A percentile compares a stretch with the other conserved stretches of the same genome.
These are phyloP conservation scores for Axis porcinus DNA, from an alignment of 2,113 vertebrate species.

Conservation along the genomic window DNA sequence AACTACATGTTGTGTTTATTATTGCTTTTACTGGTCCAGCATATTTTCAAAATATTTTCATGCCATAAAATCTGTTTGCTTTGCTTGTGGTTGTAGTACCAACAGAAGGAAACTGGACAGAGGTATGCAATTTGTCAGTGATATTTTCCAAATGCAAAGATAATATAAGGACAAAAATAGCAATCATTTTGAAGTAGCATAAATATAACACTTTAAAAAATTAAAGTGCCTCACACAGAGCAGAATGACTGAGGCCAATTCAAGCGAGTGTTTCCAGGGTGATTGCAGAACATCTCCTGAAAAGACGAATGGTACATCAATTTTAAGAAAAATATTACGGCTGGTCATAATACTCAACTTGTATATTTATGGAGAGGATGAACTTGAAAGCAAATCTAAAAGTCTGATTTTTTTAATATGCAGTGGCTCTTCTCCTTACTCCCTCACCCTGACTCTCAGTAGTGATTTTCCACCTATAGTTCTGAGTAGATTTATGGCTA, in stretches of 20 bases:
- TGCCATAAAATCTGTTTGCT: not conserved
- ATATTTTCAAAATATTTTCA: constrained; percentile 20
- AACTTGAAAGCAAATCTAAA: not conserved
- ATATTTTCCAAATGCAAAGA: constrained; percentile 12
- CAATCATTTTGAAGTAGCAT: not conserved
- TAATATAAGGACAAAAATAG: not conserved
- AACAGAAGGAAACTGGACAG: not conserved
- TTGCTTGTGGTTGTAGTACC: not conserved
- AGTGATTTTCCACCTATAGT: not conserved
- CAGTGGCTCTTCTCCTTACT: not conserved
- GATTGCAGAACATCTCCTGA: not conserved
- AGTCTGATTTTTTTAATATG: not conserved
- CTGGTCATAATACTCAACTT: not conserved
- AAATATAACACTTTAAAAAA: not conserved
- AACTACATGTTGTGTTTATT: not conserved
- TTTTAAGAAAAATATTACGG: not conserved
- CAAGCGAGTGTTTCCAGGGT: not conserved
- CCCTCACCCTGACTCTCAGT: not conserved
- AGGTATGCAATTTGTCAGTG: not conserved
- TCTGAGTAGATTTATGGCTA: not conserved
- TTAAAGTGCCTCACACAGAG: not conserved
- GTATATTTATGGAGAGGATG: not conserved
- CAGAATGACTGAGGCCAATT: not conserved
- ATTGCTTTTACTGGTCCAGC: not conserved
- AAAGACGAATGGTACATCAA: not conserved